Conservation (phyloP, 2,797 vertebrate genomes). For the Amazona ochrocephala region DNA sequence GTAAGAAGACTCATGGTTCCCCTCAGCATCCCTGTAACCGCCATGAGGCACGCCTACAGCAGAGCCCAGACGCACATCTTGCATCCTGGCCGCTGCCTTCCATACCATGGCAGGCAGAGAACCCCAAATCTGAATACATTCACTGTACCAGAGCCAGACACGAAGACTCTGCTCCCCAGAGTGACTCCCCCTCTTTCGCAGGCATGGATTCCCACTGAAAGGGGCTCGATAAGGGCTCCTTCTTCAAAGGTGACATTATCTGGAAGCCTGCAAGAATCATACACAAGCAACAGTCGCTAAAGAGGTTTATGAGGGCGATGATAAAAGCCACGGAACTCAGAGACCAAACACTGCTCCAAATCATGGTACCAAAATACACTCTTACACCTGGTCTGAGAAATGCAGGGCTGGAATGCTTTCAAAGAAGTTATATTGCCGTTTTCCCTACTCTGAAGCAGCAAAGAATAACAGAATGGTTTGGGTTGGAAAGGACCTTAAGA, state of each 20-base stretch:
- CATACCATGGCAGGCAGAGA: fast-evolving
- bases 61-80: not conserved
- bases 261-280: conserved; percentile 84
- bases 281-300: not conserved
- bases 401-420: not conserved
- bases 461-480: not conserved
- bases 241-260: conserved; percentile 95
- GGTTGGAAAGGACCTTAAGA: not conserved
- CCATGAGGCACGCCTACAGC: not conserved
- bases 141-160: conserved; percentile 91
- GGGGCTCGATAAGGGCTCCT: conserved; percentile 93
- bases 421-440: not conserved
- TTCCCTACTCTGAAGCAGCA: not conserved
- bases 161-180: conserved; percentile 88
- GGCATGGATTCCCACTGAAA: conserved; percentile 96
- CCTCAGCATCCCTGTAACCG: fast-evolving
- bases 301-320: not conserved
- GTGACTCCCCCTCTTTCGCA: conserved; percentile 88
- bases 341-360: not conserved
- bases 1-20: not conserved
- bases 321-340: not conserved
- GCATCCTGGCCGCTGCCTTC: not conserved
- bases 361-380: not conserved
- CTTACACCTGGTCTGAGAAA: not conserved
- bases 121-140: not conserved